Percentiles rank a stretch among this genome's conserved stretches.
These are phyloP conservation scores for Horisme vitalbata DNA, from an alignment of 2,888 invertebrate genomes.

Conservation along the genomic window DNA sequence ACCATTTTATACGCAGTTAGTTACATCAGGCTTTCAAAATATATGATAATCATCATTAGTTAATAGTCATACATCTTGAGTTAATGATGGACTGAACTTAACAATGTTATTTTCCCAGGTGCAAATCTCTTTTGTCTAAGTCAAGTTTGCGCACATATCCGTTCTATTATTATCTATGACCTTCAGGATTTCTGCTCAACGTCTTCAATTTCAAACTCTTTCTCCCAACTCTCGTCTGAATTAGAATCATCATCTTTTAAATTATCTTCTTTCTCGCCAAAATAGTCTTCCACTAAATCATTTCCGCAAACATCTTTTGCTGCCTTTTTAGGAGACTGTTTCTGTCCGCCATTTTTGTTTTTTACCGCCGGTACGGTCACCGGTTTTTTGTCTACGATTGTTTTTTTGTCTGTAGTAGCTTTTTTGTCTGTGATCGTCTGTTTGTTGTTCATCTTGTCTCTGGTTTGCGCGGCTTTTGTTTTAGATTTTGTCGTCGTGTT, in stretches of 20 bases:
- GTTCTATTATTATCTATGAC: slow-evolving; percentile 35
- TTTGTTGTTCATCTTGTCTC: slow-evolving; percentile 55
- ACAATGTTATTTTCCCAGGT: no score
- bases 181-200: slow-evolving; percentile 46
- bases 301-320: slow-evolving; percentile 76
- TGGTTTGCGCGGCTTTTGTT: slow-evolving; percentile 51
- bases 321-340: slow-evolving; percentile 54
- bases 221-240: slow-evolving; percentile 84
- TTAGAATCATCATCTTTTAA: slow-evolving; percentile 73
- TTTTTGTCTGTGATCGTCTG: slow-evolving; percentile 32
- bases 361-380: slow-evolving; percentile 2
- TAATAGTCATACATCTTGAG: no score
- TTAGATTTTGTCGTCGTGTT: slow-evolving; percentile 42
- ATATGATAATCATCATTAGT: no score
- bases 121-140: no score
- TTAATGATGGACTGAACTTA: no score
- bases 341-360: slow-evolving; percentile 49
- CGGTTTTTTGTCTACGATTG: slow-evolving; percentile 12
- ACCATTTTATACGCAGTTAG: no score
- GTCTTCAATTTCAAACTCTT: slow-evolving; percentile 82
- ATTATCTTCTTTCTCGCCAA: slow-evolving; percentile 66
- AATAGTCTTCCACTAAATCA: slow-evolving; percentile 79
- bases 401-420: no score
- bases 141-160: slow-evolving; percentile 15
- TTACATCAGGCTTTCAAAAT: no score